Evolutionary conservation across 2,113 vertebrate species (phyloP), one percentile per base, ranked within the genome.

Genomic region (Phainopepla nitens): DNA sequence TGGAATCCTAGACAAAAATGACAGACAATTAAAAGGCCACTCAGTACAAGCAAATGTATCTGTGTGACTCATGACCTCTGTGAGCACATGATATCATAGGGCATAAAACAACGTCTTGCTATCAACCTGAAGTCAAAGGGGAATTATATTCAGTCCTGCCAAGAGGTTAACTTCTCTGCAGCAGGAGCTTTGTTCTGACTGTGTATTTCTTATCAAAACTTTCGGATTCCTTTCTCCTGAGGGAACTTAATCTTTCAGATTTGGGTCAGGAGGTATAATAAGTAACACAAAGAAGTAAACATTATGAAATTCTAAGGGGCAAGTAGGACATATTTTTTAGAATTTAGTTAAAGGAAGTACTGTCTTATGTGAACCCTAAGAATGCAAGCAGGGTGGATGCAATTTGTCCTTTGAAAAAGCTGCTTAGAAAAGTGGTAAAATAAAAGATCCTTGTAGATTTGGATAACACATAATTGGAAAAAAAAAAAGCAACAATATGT

Each of bases 21-120:
- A 98, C 98, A 98, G 98, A 98, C 98, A 98, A 98, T 98, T 99
- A 98, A 98, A 96, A 98, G 97, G 93, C 95, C 98, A 98, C 98
- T 98, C 84, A 98, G 96, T 97, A 97, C 94, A 61, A 98, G 98
- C 97, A 98, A 98, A 98, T 97, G 93, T 98, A 97, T 98, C 98
- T 98, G 98, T 87, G 62, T 98, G 98, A 98, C 98, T 97, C 97
- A 98, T 98, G 98, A 98, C 98, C 98, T 98, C 98, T 97, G 97
- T 65, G 93, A 97, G 94, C 97, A 96, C 96, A 97, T 95, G 92
- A 86, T 96, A 97, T 98, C 98, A 97, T 97, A 98, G 98, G 98
- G 97, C 98, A 97, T 97, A 97, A 98, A 98, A 96, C 94, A 93
- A 90, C 3, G 31, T 98, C 98, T 98, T 98, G 96, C 98, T 97